Conservation (phyloP, 2,888 invertebrate genomes). For the Chaetoderma sp. region DNA sequence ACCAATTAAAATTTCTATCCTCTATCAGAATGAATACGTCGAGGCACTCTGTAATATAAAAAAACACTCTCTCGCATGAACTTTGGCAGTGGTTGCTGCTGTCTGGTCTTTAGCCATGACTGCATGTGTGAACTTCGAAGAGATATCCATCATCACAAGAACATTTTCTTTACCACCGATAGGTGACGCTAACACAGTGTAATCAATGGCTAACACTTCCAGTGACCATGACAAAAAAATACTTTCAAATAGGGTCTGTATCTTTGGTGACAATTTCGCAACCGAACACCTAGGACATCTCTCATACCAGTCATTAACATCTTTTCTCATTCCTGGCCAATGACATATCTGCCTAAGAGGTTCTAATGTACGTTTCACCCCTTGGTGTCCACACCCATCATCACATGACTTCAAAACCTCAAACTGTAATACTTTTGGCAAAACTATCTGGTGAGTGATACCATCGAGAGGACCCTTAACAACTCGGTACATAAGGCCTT, state of each 20-base stretch:
- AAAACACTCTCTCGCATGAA: conserved; percentile 19
- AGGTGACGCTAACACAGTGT: conserved; percentile 20
- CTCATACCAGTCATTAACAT: too few species aligned
- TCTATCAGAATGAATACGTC: conserved; percentile 19
- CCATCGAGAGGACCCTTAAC: conserved; percentile 1
- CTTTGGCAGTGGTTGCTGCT: conserved; percentile 18
- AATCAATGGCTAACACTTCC: too few species aligned
- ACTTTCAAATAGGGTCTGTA: conserved; percentile 1
- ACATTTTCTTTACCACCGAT: conserved; percentile 28
- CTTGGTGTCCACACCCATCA: conserved; percentile 25
- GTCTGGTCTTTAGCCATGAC: too few species aligned
- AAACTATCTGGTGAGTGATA: conserved; percentile 6
- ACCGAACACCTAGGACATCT: too few species aligned
- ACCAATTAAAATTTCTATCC: conserved; percentile 16
- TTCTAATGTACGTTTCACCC: conserved; percentile 9
- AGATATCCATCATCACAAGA: conserved; percentile 26
- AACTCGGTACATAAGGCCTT: conserved; percentile 16
- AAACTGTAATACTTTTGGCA: neutral
- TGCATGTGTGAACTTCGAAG: conserved; percentile 28
- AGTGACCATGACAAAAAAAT: too few species aligned
- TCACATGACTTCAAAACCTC: conserved; percentile 12
- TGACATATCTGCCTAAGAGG: conserved; percentile 4
- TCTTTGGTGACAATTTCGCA: conserved; percentile 7
- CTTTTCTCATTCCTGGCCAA: too few species aligned
- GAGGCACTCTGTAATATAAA: conserved; percentile 24